Base-by-base conservation (phyloP, 2,113 vertebrate species). In the Macaca mulatta region DNA sequence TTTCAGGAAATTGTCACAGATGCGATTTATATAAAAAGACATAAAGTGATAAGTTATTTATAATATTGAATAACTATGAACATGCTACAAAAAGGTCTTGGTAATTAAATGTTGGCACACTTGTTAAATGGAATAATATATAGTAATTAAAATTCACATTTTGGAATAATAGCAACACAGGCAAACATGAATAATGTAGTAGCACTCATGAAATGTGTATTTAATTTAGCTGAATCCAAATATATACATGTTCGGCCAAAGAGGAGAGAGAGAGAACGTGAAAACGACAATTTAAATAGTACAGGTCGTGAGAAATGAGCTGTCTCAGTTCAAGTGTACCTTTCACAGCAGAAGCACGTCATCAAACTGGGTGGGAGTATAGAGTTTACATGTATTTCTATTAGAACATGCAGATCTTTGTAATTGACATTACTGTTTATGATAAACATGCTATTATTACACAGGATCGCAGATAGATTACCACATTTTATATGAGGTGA, bases 281-380 rank as follows among this genome's bases (percentile, higher is more conserved):
- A 72, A 74, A 94, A 61, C 43, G 87, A 61, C n/a, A 38, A 32
- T 5, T 43, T 38, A 59, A 52, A 78, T 0, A 5, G 38, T 25
- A 20, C 38, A 72, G 74, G 75, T 35, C 2, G 8, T 13, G 89
- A 55, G 75, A 64, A 61, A 50, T 2, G 1, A 50, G 78, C 23
- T 57, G 74, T 7, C 32, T 67, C 10, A 6, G 55, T 25, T 14
- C n/a, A 12, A 35, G 23, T 4, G 18, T 0, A 2, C 6, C 35
- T 38, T 14, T 74, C 35, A 32, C 52, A 14, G 9, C 12, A 6
- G 0, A n/a, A 89, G 59, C 0, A 8, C 1, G 0, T 30, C 14
- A 2, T 55, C 70, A 16, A 0, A 18, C 10, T 1, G 20, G 81
- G 38, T 8, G 35, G 17, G n/a, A 4, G 0, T 27, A 70, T 11